Conservation (phyloP, 2,113 vertebrate species). For the Notarius lentiginosus region DNA sequence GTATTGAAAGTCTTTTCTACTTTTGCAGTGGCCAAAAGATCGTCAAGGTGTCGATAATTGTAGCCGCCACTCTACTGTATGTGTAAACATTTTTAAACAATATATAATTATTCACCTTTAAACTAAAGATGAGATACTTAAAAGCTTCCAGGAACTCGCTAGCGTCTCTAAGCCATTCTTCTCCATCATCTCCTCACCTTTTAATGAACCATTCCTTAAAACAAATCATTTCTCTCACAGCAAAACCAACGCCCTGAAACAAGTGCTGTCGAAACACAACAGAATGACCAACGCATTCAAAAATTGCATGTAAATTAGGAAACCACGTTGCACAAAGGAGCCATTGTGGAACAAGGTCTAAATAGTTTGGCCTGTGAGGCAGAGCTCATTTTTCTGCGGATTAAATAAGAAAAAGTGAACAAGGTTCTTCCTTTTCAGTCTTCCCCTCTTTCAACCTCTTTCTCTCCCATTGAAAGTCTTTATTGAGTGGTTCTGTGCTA, state of each 20-base stretch:
- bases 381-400: slow-evolving; percentile 19
- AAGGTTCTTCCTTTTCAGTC: slow-evolving; percentile 26
- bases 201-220: slow-evolving; percentile 20
- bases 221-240: slow-evolving; percentile 1
- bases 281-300: slow-evolving; percentile 16
- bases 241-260: slow-evolving; percentile 1
- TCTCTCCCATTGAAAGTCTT: neutral
- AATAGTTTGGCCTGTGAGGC: slow-evolving; percentile 4
- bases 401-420: slow-evolving; percentile 32
- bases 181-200: neutral
- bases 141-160: neutral
- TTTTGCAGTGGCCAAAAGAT: too few relatives aligned
- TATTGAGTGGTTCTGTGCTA: neutral
- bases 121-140: neutral
- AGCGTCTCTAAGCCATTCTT: neutral
- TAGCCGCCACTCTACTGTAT: neutral
- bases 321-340: slow-evolving; percentile 37
- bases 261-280: neutral
- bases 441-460: slow-evolving; percentile 17
- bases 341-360: slow-evolving; percentile 27
- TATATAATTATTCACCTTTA: slow-evolving; percentile 2
- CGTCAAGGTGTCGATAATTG: too few relatives aligned
- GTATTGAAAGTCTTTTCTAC: too few relatives aligned
- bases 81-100: neutral
- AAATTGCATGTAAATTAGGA: slow-evolving; percentile 42